phyloP scores from a whole-genome alignment of 1,140 invertebrate genomes.

The Lordiphosa mommai region DNA sequence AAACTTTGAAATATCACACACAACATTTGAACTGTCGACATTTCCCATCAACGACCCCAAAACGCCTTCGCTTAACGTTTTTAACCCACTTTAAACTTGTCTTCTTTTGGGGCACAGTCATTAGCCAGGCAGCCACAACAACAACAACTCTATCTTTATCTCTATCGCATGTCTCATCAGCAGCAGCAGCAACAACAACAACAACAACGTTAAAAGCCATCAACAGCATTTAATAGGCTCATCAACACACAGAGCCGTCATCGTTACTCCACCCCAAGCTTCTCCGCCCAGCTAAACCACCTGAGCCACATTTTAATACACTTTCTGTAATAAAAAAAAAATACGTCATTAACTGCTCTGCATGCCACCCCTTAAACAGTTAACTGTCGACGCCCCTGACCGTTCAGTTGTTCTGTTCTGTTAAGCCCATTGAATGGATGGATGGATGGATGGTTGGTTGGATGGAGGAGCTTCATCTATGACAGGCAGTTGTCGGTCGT shows the following conservation, averaged over 20 bases:
- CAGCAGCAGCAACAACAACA: conserved; percentile 23
- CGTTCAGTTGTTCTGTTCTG: conserved; percentile 57
- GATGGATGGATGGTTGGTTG: conserved; percentile 1
- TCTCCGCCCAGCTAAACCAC: conserved; percentile 1
- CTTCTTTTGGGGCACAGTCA: conserved; percentile 26
- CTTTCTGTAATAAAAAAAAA: conserved; percentile 9
- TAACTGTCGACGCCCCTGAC: conserved; percentile 35
- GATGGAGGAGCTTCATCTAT: conserved; percentile 48
- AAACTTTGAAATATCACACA: too few relatives aligned
- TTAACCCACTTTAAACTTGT: conserved; percentile 50
- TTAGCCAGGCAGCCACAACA: conserved; percentile 32
- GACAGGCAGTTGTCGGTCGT: conserved; percentile 32
- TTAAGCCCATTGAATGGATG: conserved; percentile 60
- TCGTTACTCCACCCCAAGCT: neutral
- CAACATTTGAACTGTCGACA: too few relatives aligned
- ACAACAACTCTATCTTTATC: neutral
- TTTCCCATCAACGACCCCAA: neutral
- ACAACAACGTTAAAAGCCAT: conserved; percentile 16
- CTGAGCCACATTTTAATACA: conserved; percentile 16
- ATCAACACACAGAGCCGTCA: conserved; percentile 22
- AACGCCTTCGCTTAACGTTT: conserved; percentile 14
- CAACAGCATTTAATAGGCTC: conserved; percentile 44
- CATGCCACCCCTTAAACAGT: conserved; percentile 22
- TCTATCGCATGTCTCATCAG: conserved; percentile 1
- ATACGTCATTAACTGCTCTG: neutral